phyloP scores from a whole-genome alignment of 2,797 vertebrate genomes.

The Alfaro cultratus region DNA sequence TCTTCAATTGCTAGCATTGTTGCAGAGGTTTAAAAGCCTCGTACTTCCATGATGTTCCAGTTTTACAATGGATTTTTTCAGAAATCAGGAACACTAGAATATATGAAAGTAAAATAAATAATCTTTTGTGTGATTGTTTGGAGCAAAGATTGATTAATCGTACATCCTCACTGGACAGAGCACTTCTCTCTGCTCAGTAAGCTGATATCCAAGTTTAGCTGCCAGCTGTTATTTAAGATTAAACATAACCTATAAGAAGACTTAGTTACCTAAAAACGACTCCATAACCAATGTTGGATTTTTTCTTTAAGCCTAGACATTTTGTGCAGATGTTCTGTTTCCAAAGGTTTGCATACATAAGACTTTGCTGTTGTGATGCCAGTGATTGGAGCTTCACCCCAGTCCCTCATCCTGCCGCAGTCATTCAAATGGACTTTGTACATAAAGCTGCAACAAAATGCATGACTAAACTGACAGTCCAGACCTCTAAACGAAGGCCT shows the following conservation, averaged over 20 bases:
- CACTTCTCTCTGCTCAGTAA: background rate
- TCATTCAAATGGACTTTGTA: constrained; percentile 76
- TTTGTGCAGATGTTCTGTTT: constrained; percentile 28
- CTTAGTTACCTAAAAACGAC: constrained; percentile 1
- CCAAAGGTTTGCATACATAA: constrained; percentile 29
- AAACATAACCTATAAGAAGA: background rate
- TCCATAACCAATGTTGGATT: constrained; percentile 37
- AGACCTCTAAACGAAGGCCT: constrained; percentile 73
- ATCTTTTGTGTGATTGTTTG: background rate
- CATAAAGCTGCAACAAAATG: constrained; percentile 79
- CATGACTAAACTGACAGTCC: constrained; percentile 74
- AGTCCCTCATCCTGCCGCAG: constrained; percentile 46
- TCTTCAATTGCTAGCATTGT: background rate
- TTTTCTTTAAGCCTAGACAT: constrained; percentile 62
- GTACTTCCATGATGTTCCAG: background rate
- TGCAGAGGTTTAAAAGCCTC: background rate
- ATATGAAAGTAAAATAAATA: background rate
- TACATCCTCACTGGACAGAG: background rate
- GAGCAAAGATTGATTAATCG: background rate
- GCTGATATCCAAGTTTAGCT: background rate
- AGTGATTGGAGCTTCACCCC: constrained; percentile 39
- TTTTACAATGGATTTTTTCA: background rate
- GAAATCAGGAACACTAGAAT: background rate
- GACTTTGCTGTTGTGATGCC: constrained; percentile 29
- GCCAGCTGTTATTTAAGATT: background rate